Base-by-base conservation (phyloP, 2,113 vertebrate species). In the Phoenicopterus ruber region DNA sequence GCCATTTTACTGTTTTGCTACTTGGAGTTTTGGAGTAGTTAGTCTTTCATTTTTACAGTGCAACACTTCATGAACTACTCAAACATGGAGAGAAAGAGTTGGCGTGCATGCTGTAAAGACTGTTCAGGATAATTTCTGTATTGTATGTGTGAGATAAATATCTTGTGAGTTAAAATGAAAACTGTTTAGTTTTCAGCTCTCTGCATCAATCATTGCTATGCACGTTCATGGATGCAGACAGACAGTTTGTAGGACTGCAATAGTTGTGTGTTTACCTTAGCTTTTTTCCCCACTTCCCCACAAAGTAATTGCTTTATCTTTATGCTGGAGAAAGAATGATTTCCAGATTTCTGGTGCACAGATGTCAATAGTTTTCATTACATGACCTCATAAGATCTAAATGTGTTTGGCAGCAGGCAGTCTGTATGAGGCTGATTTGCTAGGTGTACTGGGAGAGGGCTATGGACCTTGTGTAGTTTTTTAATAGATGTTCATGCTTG, bases 41-140 rank as follows among this genome's bases (percentile, higher is more conserved):
- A 82, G 49, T 93, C 61, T 94, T 92, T 93, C 34, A 54, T 82
- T 95, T 97, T 90, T 97, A 82, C 63, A 55, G 63, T 62, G 46
- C 62, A 86, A 13, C 55, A 28, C 40, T 95, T 95, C 42, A 49
- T 82, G 25, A 86, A 77, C 32, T 93, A 34, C 44, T 70, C 42
- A 63, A 25, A 76, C 7, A 13, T 50, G 57, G 46, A 91, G 44
- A 76, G 82, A 49, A 34, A 4, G 22, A 66, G 52, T 57, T 82
- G 83, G 47, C 52, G 18, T 63, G 24, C 11, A 7, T 70, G 50
- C 59, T 82, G 9, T 62, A 55, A 83, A 92, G 77, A 40, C 49
- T 79, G 34, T 61, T 94, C 19, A 65, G 72, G 40, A 44, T 61
- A 69, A 78, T 59, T 83, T 86, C 67, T 86, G 12, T 66, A 40